A percentile compares a stretch with the other conserved stretches of the same genome.
Evolutionary conservation across 2,797 vertebrate genomes (phyloP).

Genomic region (Glyptemys insculpta): DNA sequence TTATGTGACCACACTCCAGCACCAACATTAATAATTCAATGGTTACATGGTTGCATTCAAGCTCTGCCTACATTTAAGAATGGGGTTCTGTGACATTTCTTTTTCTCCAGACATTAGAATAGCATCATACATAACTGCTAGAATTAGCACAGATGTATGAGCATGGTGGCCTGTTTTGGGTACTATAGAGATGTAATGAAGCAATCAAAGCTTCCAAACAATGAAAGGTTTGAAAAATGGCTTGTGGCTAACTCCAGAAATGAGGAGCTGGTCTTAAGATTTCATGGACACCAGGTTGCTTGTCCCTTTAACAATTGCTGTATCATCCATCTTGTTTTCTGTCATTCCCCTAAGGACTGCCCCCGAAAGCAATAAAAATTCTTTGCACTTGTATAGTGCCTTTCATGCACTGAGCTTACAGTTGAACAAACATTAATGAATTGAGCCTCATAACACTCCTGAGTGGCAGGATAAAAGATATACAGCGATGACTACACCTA

Average conservation of each 20-base stretch:
- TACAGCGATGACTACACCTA: slow-evolving; percentile 60
- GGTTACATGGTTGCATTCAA: neutral
- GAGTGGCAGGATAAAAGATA: slow-evolving; percentile 63
- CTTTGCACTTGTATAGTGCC: slow-evolving; percentile 23
- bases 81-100: rapidly evolving
- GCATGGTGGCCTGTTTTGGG: neutral
- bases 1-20: slow-evolving; percentile 38
- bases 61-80: slow-evolving; percentile 27
- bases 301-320: neutral
- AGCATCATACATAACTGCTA: neutral
- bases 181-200: neutral
- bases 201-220: neutral
- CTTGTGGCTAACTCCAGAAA: slow-evolving; percentile 8
- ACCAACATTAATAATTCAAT: slow-evolving; percentile 13
- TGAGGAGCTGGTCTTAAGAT: slow-evolving; percentile 5
- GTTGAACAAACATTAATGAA: slow-evolving; percentile 6
- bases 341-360: slow-evolving; percentile 22
- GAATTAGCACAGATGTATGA: neutral
- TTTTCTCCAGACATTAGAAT: neutral
- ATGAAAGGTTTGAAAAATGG: neutral
- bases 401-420: slow-evolving; percentile 66
- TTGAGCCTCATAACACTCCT: slow-evolving; percentile 7
- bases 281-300: neutral
- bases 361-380: slow-evolving; percentile 22
- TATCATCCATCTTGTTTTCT: slow-evolving; percentile 5